Evolutionary conservation across 2,888 invertebrate genomes (phyloP), one percentile per base, ranked within the genome.

Genomic region (Margaritifera margaritifera): DNA sequence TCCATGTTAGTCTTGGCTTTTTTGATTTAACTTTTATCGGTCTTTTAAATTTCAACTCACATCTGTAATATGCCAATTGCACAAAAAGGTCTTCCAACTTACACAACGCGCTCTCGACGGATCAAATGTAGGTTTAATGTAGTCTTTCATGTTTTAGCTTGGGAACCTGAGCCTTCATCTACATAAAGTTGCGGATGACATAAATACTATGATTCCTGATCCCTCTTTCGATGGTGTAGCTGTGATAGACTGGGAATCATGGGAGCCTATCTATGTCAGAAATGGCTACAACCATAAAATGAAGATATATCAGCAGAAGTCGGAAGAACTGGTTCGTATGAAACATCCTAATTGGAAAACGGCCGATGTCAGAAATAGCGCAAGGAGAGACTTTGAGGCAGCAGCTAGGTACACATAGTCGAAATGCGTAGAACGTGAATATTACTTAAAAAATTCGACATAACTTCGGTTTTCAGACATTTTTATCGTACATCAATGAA

Each of bases 161-260:
- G 95, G 94, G 0, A 92, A 94, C 83, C 84, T 95, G 56, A 90
- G 91, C 0, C 84, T 89, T 15, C 95, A 96, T 87, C 86, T 95
- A 68, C 84, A 91, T 0, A 86, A 91, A 11, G 94, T 94, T 78
- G 87, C 88, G 52, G 86, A 90, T 4, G 91, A 92, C 54, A 78
- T 95, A 27, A 90, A 92, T 19, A 27, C 69, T 6, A 50, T 50
- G 18, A 80, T 85, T 22, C 79, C 78, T 0, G 67, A 79, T 61
- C 15, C 53, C 27, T 71, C 64, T 57, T 85, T 92, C 92, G 52
- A 89, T 92, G 95, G 95, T 11, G 72, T 94, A 0, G 94, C 92
- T 0, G 92, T 95, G 24, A 94, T 96, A 77, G 95, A 95, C 90
- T 95, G 95, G 89, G 96, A 95, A 89, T 93, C 94, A 4, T 96